phyloP scores from a whole-genome alignment of 2,888 invertebrate species.

The Pyrrhosoma nymphula region DNA sequence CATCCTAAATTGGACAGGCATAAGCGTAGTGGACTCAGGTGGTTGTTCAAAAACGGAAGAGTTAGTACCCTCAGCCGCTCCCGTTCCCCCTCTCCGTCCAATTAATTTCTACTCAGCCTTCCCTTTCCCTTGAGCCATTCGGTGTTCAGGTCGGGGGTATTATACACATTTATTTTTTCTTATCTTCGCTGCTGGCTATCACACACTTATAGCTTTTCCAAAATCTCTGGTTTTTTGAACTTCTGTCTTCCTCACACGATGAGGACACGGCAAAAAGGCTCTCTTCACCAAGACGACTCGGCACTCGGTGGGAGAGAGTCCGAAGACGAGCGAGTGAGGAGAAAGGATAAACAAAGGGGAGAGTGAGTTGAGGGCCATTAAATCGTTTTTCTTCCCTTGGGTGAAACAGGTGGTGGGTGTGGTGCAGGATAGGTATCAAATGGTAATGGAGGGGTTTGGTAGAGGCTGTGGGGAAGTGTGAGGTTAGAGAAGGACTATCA shows the following conservation, averaged over 20 bases:
- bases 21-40: not conserved
- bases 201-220: not conserved
- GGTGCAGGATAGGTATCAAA: too few species aligned
- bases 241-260: not conserved
- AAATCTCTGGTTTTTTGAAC: not conserved
- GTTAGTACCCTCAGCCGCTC: not conserved
- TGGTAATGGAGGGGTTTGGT: not conserved
- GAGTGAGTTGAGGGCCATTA: slow-evolving; percentile 2
- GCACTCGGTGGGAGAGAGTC: not conserved
- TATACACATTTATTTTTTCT: too few species aligned
- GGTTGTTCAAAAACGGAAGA: slow-evolving; percentile 7
- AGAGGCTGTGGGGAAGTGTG: too few species aligned
- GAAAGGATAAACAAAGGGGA: slow-evolving; percentile 6
- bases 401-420: not conserved
- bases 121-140: not conserved
- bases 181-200: too few species aligned
- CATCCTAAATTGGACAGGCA: not conserved
- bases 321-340: not conserved
- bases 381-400: slow-evolving; percentile 28
- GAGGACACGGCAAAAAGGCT: not conserved
- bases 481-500: too few species aligned
- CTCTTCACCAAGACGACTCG: not conserved
- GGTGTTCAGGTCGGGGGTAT: not conserved
- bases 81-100: not conserved
- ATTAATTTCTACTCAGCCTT: not conserved